Percentiles rank a stretch among this genome's conserved stretches.
These are phyloP conservation scores for Asobara japonica DNA, from an alignment of 1,140 invertebrate genomes.

Conservation along the genomic window DNA sequence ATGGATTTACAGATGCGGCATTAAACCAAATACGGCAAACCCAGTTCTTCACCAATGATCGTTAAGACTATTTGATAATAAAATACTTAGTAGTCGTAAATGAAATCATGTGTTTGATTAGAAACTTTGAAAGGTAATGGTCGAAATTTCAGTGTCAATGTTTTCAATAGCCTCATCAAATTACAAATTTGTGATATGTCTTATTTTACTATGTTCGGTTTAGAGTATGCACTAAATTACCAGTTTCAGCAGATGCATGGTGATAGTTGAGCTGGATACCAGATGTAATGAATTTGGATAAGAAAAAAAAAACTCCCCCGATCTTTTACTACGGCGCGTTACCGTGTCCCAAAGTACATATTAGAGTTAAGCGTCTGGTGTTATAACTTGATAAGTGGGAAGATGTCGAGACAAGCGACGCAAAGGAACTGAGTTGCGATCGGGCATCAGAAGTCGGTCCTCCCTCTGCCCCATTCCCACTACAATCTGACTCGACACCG, in stretches of 20 bases:
- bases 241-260: neutral
- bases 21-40: slow-evolving; percentile 49
- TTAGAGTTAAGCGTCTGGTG: slow-evolving; percentile 41
- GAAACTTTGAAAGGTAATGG: neutral
- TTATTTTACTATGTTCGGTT: neutral
- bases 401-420: slow-evolving; percentile 49
- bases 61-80: neutral
- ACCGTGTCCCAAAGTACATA: slow-evolving; percentile 51
- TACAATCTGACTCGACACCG: slow-evolving; percentile 51
- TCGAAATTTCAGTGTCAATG: neutral
- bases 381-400: slow-evolving; percentile 33
- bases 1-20: slow-evolving; percentile 46
- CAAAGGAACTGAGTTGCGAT: slow-evolving; percentile 58
- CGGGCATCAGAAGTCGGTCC: slow-evolving; percentile 54
- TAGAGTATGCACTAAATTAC: neutral
- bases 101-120: neutral
- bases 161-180: neutral
- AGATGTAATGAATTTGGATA: neutral
- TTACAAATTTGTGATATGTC: neutral
- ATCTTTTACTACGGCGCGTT: slow-evolving; percentile 27
- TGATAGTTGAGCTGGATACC: neutral
- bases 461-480: slow-evolving; percentile 49
- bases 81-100: neutral
- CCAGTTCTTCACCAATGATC: slow-evolving; percentile 33
- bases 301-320: slow-evolving; percentile 16